Evolutionary conservation across 2,797 vertebrate species (phyloP).

Genomic region (Champsocephalus gunnari): DNA sequence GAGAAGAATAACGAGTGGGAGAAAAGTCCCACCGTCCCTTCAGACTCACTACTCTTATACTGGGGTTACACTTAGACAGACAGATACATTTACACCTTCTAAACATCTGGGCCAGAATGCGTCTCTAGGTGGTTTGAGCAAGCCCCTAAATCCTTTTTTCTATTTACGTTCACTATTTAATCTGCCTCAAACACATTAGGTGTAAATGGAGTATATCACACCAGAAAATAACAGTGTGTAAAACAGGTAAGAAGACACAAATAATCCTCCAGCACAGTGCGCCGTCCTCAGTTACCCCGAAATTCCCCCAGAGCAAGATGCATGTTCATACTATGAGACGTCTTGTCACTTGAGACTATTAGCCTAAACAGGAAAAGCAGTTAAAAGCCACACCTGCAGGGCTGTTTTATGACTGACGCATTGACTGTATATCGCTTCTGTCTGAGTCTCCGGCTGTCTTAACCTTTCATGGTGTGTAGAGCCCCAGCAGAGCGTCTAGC

Average conservation of each 20-base stretch:
- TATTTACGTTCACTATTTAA: background rate
- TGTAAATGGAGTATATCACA: background rate
- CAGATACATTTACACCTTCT: background rate
- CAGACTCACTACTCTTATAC: no score
- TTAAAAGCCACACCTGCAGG: slow-evolving; percentile 50
- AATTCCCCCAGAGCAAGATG: slow-evolving; percentile 14
- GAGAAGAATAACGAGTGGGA: no score
- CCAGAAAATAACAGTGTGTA: slow-evolving; percentile 1
- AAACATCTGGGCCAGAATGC: background rate
- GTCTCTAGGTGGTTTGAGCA: background rate
- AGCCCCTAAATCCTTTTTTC: background rate
- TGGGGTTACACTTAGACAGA: background rate
- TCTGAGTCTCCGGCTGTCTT: slow-evolving; percentile 53
- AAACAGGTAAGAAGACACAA: background rate
- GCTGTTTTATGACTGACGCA: slow-evolving; percentile 22
- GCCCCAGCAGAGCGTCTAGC: slow-evolving; percentile 65
- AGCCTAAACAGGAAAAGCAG: slow-evolving; percentile 44
- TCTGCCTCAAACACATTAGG: background rate
- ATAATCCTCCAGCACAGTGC: slow-evolving; percentile 4
- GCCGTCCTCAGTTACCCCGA: slow-evolving; percentile 9
- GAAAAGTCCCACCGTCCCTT: no score
- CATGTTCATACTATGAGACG: slow-evolving; percentile 31
- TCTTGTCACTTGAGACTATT: slow-evolving; percentile 28
- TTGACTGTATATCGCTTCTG: slow-evolving; percentile 47
- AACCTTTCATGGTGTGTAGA: slow-evolving; percentile 69